Percentiles rank a stretch among this genome's conserved stretches.
These are phyloP conservation scores for honey bee (Apis mellifera) DNA, from an alignment of 1,140 invertebrate species.

Conservation along the genomic window DNA sequence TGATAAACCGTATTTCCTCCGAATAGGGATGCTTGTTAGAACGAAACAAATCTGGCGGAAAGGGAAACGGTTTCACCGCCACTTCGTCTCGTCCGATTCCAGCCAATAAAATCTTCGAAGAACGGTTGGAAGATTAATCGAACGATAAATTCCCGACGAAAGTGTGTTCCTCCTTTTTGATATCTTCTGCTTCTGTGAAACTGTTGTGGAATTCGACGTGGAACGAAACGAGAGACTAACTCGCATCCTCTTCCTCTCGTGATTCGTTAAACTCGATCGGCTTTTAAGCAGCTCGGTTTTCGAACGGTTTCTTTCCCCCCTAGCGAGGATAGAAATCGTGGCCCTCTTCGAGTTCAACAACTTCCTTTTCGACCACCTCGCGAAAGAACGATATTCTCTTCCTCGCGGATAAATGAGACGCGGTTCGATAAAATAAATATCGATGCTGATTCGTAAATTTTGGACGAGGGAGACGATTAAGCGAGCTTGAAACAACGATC, in stretches of 20 bases:
- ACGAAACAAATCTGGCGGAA: constrained; percentile 4
- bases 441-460: neutral
- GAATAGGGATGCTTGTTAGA: neutral
- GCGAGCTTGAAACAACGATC: neutral
- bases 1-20: constrained; percentile 28
- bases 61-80: neutral
- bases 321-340: neutral
- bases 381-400: neutral
- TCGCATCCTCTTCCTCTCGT: too few relatives aligned
- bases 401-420: neutral
- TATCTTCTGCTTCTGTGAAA: too few relatives aligned
- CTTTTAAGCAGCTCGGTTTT: too few relatives aligned
- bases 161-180: too few relatives aligned
- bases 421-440: neutral
- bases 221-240: too few relatives aligned
- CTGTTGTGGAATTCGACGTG: too few relatives aligned
- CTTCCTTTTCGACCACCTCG: neutral
- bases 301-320: too few relatives aligned
- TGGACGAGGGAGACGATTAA: neutral
- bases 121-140: neutral
- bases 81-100: neutral
- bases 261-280: too few relatives aligned
- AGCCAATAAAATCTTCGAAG: constrained; percentile 18
- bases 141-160: neutral
- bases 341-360: neutral